Base-by-base conservation (phyloP, 1,140 invertebrate genomes). In the Ericerus pela region DNA sequence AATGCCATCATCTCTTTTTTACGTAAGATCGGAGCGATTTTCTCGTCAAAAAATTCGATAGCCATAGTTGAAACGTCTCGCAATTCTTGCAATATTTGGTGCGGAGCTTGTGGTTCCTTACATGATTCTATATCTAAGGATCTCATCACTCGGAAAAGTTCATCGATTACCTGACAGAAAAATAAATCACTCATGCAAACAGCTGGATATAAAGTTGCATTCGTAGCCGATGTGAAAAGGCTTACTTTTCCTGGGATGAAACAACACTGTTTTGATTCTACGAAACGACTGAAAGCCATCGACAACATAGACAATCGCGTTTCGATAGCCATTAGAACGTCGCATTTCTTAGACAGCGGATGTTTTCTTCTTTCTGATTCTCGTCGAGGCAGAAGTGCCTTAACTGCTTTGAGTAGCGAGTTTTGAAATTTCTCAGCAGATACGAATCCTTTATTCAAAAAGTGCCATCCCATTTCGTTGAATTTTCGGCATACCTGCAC, bases 21-120 rank as follows among this genome's bases (percentile, higher is more conserved):
- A 55, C 72, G 73, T 6, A 78, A 62, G 41, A 67, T 65, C 26
- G 83, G 82, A 43, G 80, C 69, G 60, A 95, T 88, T 65, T 89
- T 83, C 61, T 95, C 90, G 67, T 94, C 90, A 72, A 96, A 96
- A 70, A 95, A 87, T 66, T 96, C 91, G 75, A 94, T 95, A 0
- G 90, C 90, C 91, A 95, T 95, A 26, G 88, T 92, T 12, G 88
- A 92, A 54, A 94, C 88, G 65, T 95, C 91, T 1, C 89, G 70
- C 1, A 94, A 64, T 66, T 93, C 90, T 67, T 91, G 86, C 0
- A 94, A 70, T 1, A 92, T 79, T 68, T 92, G 88, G 65, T 90
- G 85, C 0, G 86, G 41, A 3, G 53, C 6, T 36, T 33, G 53
- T 36, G 53, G 53, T 24, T 33, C 29, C 14, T 12, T 18, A 20